Evolutionary conservation across 2,113 vertebrate species (phyloP).

Genomic region (Pluvialis apricaria): DNA sequence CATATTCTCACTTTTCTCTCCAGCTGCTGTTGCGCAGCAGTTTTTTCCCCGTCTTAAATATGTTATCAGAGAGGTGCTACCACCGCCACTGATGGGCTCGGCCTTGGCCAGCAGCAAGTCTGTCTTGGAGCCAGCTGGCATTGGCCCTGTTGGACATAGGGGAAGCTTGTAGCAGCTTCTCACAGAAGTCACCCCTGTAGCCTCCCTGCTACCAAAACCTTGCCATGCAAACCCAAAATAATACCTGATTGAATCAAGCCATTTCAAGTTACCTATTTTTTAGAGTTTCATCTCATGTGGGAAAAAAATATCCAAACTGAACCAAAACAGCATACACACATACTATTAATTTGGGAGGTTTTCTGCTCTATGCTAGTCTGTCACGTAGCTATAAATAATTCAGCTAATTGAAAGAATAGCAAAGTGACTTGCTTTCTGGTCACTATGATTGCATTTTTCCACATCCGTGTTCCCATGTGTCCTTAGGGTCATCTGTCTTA

Average conservation of each 20-base stretch:
- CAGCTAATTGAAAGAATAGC: not conserved
- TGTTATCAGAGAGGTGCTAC: not conserved
- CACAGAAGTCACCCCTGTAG: not conserved
- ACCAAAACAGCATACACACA: not conserved
- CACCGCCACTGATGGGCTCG: accelerated
- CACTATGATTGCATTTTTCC: not conserved
- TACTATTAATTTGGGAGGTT: not conserved
- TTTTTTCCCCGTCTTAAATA: not conserved
- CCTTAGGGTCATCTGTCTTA: not conserved
- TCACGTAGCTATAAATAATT: not conserved
- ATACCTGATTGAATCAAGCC: not conserved
- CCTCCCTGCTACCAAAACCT: not conserved
- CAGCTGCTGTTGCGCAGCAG: not conserved
- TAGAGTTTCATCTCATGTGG: not conserved
- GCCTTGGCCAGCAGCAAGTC: too few relatives aligned
- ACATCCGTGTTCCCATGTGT: not conserved
- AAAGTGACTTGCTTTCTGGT: not conserved
- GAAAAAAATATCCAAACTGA: not conserved
- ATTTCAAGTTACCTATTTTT: not conserved
- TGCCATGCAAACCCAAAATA: not conserved
- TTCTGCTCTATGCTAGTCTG: not conserved
- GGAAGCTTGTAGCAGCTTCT: not conserved
- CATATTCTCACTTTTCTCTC: not conserved
- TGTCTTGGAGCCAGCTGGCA: not conserved
- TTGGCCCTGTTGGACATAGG: not conserved